Conservation (phyloP, 2,113 vertebrate species). For the Fukomys damarensis region DNA sequence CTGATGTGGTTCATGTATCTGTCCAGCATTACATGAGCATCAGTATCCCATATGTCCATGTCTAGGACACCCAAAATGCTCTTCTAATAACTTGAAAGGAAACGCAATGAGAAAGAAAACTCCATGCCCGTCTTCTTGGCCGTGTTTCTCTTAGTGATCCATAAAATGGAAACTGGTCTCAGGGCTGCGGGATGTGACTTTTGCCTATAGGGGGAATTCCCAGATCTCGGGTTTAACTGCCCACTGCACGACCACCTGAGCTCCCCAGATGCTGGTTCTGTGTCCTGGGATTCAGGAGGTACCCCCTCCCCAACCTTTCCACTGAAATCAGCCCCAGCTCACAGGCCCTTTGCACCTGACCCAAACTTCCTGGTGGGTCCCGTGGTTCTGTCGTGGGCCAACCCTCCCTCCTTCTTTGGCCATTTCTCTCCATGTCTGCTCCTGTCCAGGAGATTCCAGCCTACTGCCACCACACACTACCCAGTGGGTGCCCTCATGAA, state of each 20-base stretch:
- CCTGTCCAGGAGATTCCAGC: neutral
- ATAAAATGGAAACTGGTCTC: neutral
- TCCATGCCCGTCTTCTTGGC: neutral
- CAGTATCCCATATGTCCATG: neutral
- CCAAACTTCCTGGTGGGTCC: neutral
- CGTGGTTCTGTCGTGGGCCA: neutral
- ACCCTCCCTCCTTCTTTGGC: neutral
- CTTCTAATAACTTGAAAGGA: neutral
- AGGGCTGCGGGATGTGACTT: neutral
- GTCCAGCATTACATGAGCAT: neutral
- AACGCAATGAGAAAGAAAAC: neutral
- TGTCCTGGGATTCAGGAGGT: neutral
- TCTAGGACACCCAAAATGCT: neutral
- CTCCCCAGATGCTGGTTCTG: neutral
- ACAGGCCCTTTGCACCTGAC: too few relatives aligned
- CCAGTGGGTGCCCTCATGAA: too few relatives aligned
- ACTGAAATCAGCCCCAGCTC: accelerated
- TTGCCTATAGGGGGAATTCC: neutral
- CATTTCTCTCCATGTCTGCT: neutral
- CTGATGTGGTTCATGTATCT: neutral
- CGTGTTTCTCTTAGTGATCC: neutral
- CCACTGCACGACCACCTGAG: accelerated
- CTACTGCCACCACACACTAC: neutral
- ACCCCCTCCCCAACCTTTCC: neutral
- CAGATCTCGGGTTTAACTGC: neutral